Base-by-base conservation (phyloP, 2,888 invertebrate species). In the Conus canariensis region DNA sequence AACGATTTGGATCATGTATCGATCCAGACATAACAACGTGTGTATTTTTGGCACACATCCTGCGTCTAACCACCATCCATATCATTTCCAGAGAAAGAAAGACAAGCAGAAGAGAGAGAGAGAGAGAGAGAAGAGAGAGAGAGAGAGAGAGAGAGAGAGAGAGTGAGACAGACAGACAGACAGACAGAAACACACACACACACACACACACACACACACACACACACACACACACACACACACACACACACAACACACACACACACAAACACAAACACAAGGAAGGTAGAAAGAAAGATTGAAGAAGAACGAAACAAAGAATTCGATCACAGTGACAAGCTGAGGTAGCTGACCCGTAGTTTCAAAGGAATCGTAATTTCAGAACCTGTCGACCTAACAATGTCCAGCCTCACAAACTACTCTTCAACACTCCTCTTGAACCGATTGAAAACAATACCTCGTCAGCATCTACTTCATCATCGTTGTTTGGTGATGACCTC, bases 71-170 rank as follows among this genome's bases (percentile, higher is more conserved):
- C 45, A 45, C 45, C 45, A 45, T 45, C 45, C 45, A 4, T 45
- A 45, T 45, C 45, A 45, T 45, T 45, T 45, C 45, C 45, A 74
- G 74, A 74, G 22, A 74, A 9, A 74, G 74, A 74, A 9, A 74
- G 19, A 9, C 16, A 74, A n/a, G 9, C 22, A 74, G 19, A 74
- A 74, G 74, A 74, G 74, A 74, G 74, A 74, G 74, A 74, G 74
- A 74, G 74, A 74, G 74, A 74, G 74, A 74, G 74, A 74, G 74
- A 77, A 77, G 77, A 25, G 77, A 77, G 77, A 77, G 77, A 77
- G 77, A 77, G 77, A 77, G 77, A 77, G 30, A 77, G 77, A 77
- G 77, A 77, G 77, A 77, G 77, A 77, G 77, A 77, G 30, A 30
- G 77, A 77, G 30, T 9, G 70, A 70, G 70, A 70, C 1, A 70